These are phyloP conservation scores for Lingula anatina DNA, from an alignment of 2,888 invertebrate genomes.

Conservation along the genomic window DNA sequence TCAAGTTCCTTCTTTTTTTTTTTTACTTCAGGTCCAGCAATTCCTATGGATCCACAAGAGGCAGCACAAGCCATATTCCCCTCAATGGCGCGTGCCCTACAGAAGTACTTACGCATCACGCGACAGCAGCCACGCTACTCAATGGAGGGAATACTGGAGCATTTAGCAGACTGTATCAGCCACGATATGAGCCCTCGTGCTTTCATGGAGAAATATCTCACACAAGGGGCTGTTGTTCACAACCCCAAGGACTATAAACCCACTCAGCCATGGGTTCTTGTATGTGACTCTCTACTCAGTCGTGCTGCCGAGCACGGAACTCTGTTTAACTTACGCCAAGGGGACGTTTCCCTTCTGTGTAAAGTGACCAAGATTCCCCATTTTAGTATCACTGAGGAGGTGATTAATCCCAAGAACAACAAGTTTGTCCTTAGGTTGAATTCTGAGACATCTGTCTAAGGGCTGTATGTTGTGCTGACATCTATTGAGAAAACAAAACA, in stretches of 20 bases:
- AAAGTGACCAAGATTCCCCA: constrained; percentile 82
- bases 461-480: too few species aligned
- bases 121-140: constrained; percentile 93
- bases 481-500: too few species aligned
- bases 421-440: constrained; percentile 90
- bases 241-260: constrained; percentile 35
- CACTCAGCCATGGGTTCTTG: constrained; percentile 92
- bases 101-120: constrained; percentile 92
- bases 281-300: constrained; percentile 87
- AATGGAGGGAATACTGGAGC: constrained; percentile 85
- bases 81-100: constrained; percentile 89
- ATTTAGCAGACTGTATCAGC: constrained; percentile 84
- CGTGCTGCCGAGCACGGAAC: constrained; percentile 77
- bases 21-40: constrained; percentile 59
- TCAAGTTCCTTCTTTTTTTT: too few species aligned
- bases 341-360: constrained; percentile 76
- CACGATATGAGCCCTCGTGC: constrained; percentile 91
- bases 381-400: constrained; percentile 91
- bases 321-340: constrained; percentile 76
- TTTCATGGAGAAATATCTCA: constrained; percentile 89
- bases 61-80: constrained; percentile 98
- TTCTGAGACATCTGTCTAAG: constrained; percentile 90
- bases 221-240: constrained; percentile 64
- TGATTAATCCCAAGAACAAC: constrained; percentile 92
- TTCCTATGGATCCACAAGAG: constrained; percentile 88